Conservation (phyloP, 2,888 invertebrate genomes). For the Nemoura dubitans region DNA sequence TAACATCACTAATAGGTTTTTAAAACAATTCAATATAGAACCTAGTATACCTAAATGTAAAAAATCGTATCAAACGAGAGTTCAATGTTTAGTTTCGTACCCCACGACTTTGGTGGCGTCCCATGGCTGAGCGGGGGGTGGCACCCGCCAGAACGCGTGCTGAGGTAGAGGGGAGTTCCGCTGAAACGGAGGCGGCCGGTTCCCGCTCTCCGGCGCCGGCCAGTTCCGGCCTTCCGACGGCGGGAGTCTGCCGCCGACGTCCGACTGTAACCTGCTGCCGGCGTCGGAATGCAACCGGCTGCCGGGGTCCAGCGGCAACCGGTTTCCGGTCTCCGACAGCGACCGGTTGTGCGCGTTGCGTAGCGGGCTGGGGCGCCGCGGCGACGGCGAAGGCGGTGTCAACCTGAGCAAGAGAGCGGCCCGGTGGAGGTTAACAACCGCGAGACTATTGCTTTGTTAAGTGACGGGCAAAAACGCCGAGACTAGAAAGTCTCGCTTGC, state of each 20-base stretch:
- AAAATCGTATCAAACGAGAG: not conserved
- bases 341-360: conserved; percentile 52
- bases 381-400: conserved; percentile 54
- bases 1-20: not conserved
- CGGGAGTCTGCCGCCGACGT: too few relatives aligned
- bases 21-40: not conserved
- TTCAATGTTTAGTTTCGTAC: conserved; percentile 47
- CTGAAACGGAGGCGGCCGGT: not conserved
- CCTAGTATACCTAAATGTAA: not conserved
- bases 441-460: not conserved
- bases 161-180: conserved; percentile 39
- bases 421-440: not conserved
- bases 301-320: too few relatives aligned
- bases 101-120: conserved; percentile 52
- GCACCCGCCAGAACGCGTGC: conserved; percentile 47
- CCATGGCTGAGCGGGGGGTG: conserved; percentile 50
- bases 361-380: conserved; percentile 55
- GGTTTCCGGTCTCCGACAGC: conserved; percentile 42
- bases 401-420: conserved; percentile 48
- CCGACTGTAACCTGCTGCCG: too few relatives aligned
- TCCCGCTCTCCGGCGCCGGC: not conserved
- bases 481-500: too few relatives aligned
- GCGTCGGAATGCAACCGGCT: too few relatives aligned
- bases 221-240: too few relatives aligned
- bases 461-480: too few relatives aligned